Base-by-base conservation (phyloP, 2,888 invertebrate species). In the Leptogaster cylindrica region DNA sequence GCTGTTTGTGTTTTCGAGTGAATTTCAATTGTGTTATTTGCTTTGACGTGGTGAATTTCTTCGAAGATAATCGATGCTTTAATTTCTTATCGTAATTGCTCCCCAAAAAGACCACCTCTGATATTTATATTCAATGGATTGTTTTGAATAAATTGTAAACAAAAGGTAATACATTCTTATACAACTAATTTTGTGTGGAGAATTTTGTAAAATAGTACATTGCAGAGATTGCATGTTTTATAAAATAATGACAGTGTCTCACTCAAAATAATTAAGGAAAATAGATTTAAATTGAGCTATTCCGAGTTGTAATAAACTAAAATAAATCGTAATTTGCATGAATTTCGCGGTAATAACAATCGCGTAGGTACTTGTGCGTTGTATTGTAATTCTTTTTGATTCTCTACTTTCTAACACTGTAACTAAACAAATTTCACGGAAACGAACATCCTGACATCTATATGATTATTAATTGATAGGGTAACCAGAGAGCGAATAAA, bases 401-500 rank as follows among this genome's bases (percentile, higher is more conserved):
- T n/a, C n/a, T n/a, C n/a, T n/a, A n/a, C n/a, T n/a, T n/a, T n/a
- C n/a, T n/a, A n/a, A n/a, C n/a, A n/a, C n/a, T n/a, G n/a, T n/a
- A n/a, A n/a, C n/a, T n/a, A n/a, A n/a, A n/a, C n/a, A n/a, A n/a
- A n/a, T n/a, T n/a, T n/a, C n/a, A n/a, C n/a, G n/a, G n/a, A n/a
- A n/a, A n/a, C n/a, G n/a, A n/a, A n/a, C n/a, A n/a, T n/a, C n/a
- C n/a, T n/a, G n/a, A n/a, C n/a, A n/a, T n/a, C n/a, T n/a, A n/a
- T n/a, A n/a, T n/a, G n/a, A n/a, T n/a, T n/a, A n/a, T n/a, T n/a
- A n/a, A n/a, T n/a, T n/a, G n/a, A n/a, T n/a, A n/a, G n/a, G 61
- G 39, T 64, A 65, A 31, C 66, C 58, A 46, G 58, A n/a, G 3
- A 39, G 58, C 23, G 27, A 69, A 52, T 66, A 52, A 66, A 51